Base-by-base conservation (phyloP, 2,113 vertebrate genomes). In the Boleophthalmus pectinirostris region DNA sequence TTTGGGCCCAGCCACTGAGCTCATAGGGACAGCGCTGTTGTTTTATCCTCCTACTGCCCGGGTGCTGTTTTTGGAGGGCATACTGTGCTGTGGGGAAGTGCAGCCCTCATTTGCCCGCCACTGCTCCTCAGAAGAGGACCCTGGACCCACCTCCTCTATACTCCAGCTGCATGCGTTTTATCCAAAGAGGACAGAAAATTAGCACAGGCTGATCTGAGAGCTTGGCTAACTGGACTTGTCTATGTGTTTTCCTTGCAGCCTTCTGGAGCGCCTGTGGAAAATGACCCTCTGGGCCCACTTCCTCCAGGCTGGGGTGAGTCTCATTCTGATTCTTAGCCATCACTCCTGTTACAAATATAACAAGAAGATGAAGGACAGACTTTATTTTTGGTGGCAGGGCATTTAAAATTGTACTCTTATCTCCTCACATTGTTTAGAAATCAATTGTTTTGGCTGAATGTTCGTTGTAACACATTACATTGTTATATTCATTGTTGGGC, bases 261-360 rank as follows among this genome's bases (percentile, higher is more conserved):
- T 1, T 95, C 96, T 0, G 95, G 95, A 2, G 81, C 93, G 70
- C 92, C 94, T 0, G 92, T 94, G 0, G 97, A 98, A 87, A 98
- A 97, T 92, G 98, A 99, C 89, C 97, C 97, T 67, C 92, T 98
- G 20, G 98, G 97, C 69, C 81, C 95, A 20, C 94, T 99, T 86
- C 96, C 97, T 91, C 93, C 96, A 0, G 98, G 97, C 93, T 99
- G 98, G 97, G 98, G 98, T 99, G 94, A 98, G 98, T 96, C 87
- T 33, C 33, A 10, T n/a, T 23, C 33, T 23, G 15, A 23, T 16
- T 38, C 56, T 0, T 0, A 38, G 8, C 5, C 58, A 60, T 51
- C 25, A 8, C 14, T 43, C 20, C 25, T 51, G 2, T 66, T 25
- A 5, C 24, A 60, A 60, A 24, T 8, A 3, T 60, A 54, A n/a